phyloP scores from a whole-genome alignment of 2,797 vertebrate species.

The Iguana delicatissima region DNA sequence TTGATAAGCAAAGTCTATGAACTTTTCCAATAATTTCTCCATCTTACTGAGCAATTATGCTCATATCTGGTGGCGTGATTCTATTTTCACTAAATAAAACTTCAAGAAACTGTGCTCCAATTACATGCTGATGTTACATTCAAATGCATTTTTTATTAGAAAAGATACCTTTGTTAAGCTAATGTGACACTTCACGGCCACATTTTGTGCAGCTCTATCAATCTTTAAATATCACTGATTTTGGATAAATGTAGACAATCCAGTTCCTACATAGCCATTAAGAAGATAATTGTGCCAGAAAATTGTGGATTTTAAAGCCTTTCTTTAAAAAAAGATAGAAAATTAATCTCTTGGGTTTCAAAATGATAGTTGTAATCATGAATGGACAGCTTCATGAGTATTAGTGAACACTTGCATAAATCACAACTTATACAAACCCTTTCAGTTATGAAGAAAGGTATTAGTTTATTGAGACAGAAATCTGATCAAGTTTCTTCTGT shows the following conservation, averaged over 20 bases:
- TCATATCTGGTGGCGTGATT: background rate
- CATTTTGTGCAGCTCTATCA: slow-evolving; percentile 17
- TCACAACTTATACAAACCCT: slow-evolving; percentile 19
- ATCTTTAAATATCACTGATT: slow-evolving; percentile 40
- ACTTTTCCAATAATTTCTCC: background rate
- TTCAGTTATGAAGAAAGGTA: slow-evolving; percentile 1
- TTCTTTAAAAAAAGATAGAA: background rate
- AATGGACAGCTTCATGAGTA: background rate
- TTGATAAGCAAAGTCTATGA: background rate
- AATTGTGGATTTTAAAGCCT: background rate
- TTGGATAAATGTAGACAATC: background rate
- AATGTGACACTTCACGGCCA: background rate
- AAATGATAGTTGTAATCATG: background rate
- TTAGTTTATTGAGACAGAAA: background rate
- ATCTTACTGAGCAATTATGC: background rate
- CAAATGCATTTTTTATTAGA: slow-evolving; percentile 16
- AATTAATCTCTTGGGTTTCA: background rate
- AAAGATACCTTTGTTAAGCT: slow-evolving; percentile 11
- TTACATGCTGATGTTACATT: background rate
- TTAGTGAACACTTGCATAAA: background rate
- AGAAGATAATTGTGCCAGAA: background rate
- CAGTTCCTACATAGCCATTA: slow-evolving; percentile 16
- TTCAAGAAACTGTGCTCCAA: background rate
- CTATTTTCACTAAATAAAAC: background rate
- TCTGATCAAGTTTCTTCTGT: slow-evolving; percentile 4